phyloP scores from a whole-genome alignment of 2,888 invertebrate species.

The Drosophila flavopinicola region DNA sequence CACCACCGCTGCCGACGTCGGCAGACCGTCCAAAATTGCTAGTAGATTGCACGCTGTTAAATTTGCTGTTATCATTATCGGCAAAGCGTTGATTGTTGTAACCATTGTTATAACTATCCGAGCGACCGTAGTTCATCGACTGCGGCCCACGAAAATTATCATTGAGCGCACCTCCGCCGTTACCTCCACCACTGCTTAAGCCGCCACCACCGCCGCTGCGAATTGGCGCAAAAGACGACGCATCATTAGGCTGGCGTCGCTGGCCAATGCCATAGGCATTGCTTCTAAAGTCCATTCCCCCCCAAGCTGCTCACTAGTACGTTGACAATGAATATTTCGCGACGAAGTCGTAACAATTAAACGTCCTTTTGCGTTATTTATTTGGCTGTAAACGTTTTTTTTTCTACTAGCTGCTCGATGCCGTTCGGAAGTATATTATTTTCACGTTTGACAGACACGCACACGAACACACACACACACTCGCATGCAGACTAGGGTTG shows the following conservation, averaged over 20 bases:
- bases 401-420: conserved; percentile 15
- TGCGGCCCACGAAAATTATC: conserved; percentile 40
- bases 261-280: conserved; percentile 66
- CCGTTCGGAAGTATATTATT: conserved; percentile 45
- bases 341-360: neutral
- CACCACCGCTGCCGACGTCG: neutral
- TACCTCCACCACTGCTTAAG: conserved; percentile 7
- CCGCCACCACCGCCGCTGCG: conserved; percentile 28
- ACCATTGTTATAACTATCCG: conserved; percentile 17
- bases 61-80: conserved; percentile 36
- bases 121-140: conserved; percentile 33
- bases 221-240: conserved; percentile 56
- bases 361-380: conserved; percentile 2
- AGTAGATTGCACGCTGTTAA: conserved; percentile 26
- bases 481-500: conserved; percentile 24
- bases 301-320: conserved; percentile 2
- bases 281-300: conserved; percentile 52
- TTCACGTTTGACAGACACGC: conserved; percentile 53
- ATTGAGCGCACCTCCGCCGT: conserved; percentile 4
- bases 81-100: conserved; percentile 32
- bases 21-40: conserved; percentile 25
- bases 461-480: conserved; percentile 25
- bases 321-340: conserved; percentile 8
- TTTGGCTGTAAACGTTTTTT: conserved; percentile 1
- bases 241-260: conserved; percentile 49